A percentile compares a stretch with the other conserved stretches of the same genome.
Evolutionary conservation across 2,797 vertebrate species (phyloP).

Genomic region (Benthosema pterotum): DNA sequence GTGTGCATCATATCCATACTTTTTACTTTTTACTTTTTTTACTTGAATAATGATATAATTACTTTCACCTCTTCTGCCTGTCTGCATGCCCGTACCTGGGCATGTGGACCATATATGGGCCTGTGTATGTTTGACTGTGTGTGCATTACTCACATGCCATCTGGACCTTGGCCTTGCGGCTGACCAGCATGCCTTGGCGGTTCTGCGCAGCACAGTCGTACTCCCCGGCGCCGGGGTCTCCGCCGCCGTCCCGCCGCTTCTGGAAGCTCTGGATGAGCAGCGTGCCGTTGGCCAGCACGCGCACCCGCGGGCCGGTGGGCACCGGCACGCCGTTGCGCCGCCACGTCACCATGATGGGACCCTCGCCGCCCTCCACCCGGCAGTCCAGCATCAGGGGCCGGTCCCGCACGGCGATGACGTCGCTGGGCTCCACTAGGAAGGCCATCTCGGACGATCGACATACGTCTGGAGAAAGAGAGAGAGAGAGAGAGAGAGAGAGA

Average conservation of each 20-base stretch:
- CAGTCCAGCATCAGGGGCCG: conserved; percentile 75
- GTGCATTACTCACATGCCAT: conserved; percentile 81
- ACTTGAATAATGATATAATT: too few relatives aligned
- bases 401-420: conserved; percentile 77
- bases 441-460: conserved; percentile 73
- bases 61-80: too few relatives aligned
- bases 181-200: conserved; percentile 77
- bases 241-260: conserved; percentile 61
- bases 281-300: conserved; percentile 72
- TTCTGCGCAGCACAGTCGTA: conserved; percentile 80
- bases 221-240: conserved; percentile 68
- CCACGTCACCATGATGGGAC: conserved; percentile 75
- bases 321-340: conserved; percentile 66
- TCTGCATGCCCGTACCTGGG: too few relatives aligned
- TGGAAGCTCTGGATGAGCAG: conserved; percentile 74
- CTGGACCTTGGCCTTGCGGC: conserved; percentile 74
- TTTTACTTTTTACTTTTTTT: too few relatives aligned
- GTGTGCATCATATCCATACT: too few relatives aligned
- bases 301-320: conserved; percentile 44
- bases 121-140: not conserved
- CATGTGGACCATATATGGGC: not conserved
- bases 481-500: not conserved
- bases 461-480: conserved; percentile 56
- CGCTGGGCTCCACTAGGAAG: conserved; percentile 76
- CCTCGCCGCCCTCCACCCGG: conserved; percentile 75